Evolutionary conservation across 2,888 invertebrate species (phyloP), one percentile per base, ranked within the genome.

Genomic region (Hirtodrosophila cameraria): DNA sequence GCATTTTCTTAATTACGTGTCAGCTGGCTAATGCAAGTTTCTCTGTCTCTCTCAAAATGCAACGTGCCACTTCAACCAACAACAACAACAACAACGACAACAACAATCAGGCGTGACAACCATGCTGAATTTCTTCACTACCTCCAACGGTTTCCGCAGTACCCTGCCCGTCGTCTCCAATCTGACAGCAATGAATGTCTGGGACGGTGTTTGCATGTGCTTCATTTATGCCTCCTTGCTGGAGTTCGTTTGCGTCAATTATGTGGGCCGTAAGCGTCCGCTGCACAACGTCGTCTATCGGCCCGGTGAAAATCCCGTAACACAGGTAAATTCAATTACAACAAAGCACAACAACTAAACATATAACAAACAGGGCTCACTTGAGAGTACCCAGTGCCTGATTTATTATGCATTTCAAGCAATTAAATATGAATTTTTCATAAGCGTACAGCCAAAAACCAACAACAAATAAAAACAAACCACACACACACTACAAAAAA

Each of bases 51-150:
- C 25, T 52, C 18, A 20, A 25, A 49, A 30, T 50, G 25, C 43
- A 33, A 45, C 13, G 18, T 46, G 38, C 30, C 6, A 23, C 23
- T 18, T 9, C 11, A 35, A 65, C 57, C 31, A 27, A 13, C 27
- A 28, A 7, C 15, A 18, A 54, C 61, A 48, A 23, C 25, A 18
- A 30, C 59, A 33, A 33, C 18, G 3, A n/a, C 13, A 9, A n/a
- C 43, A 50, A 36, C 15, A 46, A 39, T 49, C 35, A 96, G 97
- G 97, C 92, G 97, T 97, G 89, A 97, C 97, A 87, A 97, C 97
- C 92, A 97, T 97, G 97, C 95, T 97, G 94, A 97, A 97, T 93
- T 97, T 97, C 94, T 97, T 97, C 95, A 97, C 97, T 87, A 97
- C 97, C 89, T 97, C 97, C 83, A 97, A 96, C 90, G 96, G 96